Base-by-base conservation (phyloP, 2,113 vertebrate species). In the Eonycteris spelaea region DNA sequence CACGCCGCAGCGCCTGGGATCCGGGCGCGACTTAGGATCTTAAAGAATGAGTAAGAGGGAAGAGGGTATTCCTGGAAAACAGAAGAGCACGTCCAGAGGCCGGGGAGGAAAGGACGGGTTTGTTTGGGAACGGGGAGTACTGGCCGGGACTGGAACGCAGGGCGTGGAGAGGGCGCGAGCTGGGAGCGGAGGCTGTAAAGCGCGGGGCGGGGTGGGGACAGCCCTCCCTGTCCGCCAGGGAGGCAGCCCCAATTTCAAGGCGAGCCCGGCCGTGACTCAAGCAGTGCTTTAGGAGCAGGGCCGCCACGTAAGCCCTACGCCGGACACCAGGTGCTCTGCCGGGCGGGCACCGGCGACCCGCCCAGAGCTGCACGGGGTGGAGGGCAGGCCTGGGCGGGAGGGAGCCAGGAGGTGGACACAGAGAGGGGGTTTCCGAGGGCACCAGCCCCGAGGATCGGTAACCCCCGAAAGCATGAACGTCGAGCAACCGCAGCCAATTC, bases 111-210 rank as follows among this genome's bases (percentile, higher is more conserved):
- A 84, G 94, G 8, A 26, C 88, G 70, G 8, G 0, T 96, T 96
- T 97, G 97, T 98, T 98, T 98, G 83, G 94, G 96, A 94, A 97
- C 48, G 68, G 95, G 95, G 97, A 97, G 97, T 93, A 96, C 93
- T 28, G 55, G 5, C 93, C 28, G 55, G 5, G 22, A 48, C 53
- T 74, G 87, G 96, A 85, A 85, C 95, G 89, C 61, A 89, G 95
- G 95, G 95, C n/a, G 95, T 96, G 95, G 43, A 61, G 51, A 91
- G 90, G 87, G 68, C 9, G 24, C 7, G 1, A 65, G 28, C n/a
- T 35, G 43, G 74, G 24, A 63, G 22, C 11, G 10, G n/a, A 55
- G 78, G 65, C 19, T 90, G 18, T 86, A 82, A 96, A 93, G 33
- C n/a, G 16, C 75, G 22, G 35, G 78, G 33, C 51, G 82, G 71